A percentile compares a stretch with the other conserved stretches of the same genome.
phyloP scores from a whole-genome alignment of 2,888 invertebrate genomes.

The Eupithecia centaureata region DNA sequence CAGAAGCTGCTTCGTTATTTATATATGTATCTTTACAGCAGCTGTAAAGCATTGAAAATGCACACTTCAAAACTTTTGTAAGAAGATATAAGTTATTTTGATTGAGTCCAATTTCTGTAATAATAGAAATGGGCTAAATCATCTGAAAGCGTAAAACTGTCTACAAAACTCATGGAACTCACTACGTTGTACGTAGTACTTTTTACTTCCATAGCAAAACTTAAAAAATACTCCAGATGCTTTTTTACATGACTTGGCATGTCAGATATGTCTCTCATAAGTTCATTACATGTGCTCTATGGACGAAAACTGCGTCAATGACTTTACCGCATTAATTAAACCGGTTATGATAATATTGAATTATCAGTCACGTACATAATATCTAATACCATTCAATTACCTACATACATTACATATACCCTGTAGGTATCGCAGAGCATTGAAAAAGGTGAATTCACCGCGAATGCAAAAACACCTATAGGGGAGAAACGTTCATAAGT shows the following conservation, averaged over 20 bases:
- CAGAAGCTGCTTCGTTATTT: neutral
- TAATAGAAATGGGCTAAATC: neutral
- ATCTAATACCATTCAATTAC: neutral
- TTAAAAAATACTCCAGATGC: no score
- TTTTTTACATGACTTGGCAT: no score
- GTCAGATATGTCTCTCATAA: no score
- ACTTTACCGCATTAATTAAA: neutral
- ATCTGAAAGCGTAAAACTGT: neutral
- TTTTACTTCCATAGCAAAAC: no score
- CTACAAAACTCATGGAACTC: no score
- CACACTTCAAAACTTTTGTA: neutral
- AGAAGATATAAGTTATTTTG: neutral
- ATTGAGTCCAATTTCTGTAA: neutral
- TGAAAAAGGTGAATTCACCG: neutral
- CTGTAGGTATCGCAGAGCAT: no score
- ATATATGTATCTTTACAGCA: no score
- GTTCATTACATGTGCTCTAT: neutral
- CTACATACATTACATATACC: no score
- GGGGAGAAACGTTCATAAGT: neutral
- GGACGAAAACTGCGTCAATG: neutral
- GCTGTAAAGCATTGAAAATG: neutral
- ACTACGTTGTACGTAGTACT: no score
- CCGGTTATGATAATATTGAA: neutral
- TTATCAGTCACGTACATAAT: slow-evolving; percentile 3
- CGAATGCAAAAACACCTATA: neutral